Conservation (phyloP, 2,888 invertebrate genomes). For the Hyposoter didymator region DNA sequence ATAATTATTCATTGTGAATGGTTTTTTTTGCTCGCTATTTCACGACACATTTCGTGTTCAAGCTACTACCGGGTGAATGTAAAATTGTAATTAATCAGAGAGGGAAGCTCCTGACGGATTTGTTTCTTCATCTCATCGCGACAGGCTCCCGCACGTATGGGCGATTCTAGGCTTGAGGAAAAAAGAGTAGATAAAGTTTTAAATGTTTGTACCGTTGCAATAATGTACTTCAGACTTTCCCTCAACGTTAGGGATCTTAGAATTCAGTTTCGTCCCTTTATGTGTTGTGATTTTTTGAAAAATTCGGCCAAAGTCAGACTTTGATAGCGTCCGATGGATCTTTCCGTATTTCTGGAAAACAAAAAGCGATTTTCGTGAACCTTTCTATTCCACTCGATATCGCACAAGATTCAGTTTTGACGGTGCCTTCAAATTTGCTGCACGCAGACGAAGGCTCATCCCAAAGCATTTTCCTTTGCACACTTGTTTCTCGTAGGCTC, state of each 20-base stretch:
- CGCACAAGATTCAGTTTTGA: too few relatives aligned
- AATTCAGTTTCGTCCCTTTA: too few relatives aligned
- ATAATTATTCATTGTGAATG: slow-evolving; percentile 56
- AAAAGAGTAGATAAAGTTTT: not conserved
- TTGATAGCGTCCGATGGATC: too few relatives aligned
- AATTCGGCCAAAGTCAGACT: too few relatives aligned
- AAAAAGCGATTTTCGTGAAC: too few relatives aligned
- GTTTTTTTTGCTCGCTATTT: slow-evolving; percentile 5
- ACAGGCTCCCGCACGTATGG: slow-evolving; percentile 26
- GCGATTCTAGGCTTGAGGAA: not conserved
- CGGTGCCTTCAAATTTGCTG: too few relatives aligned
- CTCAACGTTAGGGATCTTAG: too few relatives aligned
- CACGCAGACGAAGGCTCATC: not conserved
- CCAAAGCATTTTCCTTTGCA: not conserved
- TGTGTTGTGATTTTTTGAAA: too few relatives aligned
- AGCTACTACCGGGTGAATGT: slow-evolving; percentile 52
- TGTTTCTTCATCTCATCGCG: slow-evolving; percentile 28
- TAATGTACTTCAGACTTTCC: too few relatives aligned
- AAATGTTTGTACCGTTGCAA: too few relatives aligned
- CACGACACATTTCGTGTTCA: slow-evolving; percentile 28
- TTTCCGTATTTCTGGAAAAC: too few relatives aligned
- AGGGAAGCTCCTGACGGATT: slow-evolving; percentile 42
- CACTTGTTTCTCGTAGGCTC: not conserved
- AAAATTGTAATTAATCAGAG: slow-evolving; percentile 53
- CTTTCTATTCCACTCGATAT: too few relatives aligned